These are phyloP conservation scores for Orbicella faveolata DNA, from an alignment of 64 coral and sea anemone genomes.

Conservation along the genomic window DNA sequence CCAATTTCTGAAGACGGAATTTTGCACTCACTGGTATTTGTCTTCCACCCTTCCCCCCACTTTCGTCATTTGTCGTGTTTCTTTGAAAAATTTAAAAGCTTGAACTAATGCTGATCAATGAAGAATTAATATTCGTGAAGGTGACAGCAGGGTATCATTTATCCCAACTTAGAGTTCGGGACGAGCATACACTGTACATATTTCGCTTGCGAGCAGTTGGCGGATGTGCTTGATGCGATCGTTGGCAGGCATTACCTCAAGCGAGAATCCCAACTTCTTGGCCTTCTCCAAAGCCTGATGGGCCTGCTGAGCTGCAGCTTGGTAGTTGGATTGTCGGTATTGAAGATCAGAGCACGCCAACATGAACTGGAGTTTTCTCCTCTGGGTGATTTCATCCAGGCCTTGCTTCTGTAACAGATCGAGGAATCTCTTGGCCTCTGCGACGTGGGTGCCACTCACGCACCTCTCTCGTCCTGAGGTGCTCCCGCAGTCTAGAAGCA, in stretches of 20 bases:
- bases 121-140: too few species aligned
- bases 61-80: too few species aligned
- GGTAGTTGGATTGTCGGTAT: background rate
- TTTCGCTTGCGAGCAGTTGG: background rate
- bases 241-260: background rate
- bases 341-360: slow-evolving; percentile 29
- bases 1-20: too few species aligned
- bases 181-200: background rate
- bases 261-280: background rate
- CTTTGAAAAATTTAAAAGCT: too few species aligned
- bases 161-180: background rate
- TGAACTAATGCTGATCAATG: too few species aligned
- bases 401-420: background rate
- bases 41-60: too few species aligned
- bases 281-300: background rate
- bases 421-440: slow-evolving; percentile 22
- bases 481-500: slow-evolving; percentile 34
- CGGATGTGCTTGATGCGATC: background rate
- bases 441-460: background rate
- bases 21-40: too few species aligned
- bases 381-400: slow-evolving; percentile 1
- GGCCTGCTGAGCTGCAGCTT: background rate
- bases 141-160: background rate
- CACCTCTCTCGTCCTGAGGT: slow-evolving; percentile 33
- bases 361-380: slow-evolving; percentile 22